Percentiles rank a stretch among this genome's conserved stretches.
Conservation (phyloP, 2,113 vertebrate genomes). For the Sigmodon hispidus region DNA sequence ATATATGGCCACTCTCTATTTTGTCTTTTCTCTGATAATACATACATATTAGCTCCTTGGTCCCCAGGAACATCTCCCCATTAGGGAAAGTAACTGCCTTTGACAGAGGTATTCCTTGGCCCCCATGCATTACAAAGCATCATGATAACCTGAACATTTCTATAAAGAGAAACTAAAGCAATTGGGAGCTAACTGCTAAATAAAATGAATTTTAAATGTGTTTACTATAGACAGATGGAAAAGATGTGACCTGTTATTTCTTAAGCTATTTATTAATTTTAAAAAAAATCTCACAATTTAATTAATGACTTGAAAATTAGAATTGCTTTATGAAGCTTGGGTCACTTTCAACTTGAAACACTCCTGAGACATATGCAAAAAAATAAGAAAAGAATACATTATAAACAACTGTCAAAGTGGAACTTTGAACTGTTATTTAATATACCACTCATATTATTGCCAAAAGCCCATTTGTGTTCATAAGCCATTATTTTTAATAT, state of each 20-base stretch:
- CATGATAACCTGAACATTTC: neutral
- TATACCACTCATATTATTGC: neutral
- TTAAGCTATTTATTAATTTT: slow-evolving; percentile 23
- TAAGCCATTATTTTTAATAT: neutral
- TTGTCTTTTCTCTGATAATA: neutral
- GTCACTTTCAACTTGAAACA: neutral
- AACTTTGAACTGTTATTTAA: neutral
- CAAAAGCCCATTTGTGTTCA: neutral
- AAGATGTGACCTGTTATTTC: neutral
- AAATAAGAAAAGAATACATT: neutral
- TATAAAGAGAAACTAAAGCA: neutral
- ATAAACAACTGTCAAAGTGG: neutral
- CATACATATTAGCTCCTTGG: neutral
- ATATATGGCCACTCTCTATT: neutral
- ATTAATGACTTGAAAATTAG: slow-evolving; percentile 34
- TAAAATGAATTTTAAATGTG: slow-evolving; percentile 23
- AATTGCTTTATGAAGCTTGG: slow-evolving; percentile 33
- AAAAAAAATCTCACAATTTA: slow-evolving; percentile 12
- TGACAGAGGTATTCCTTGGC: neutral
- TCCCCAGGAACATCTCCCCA: neutral
- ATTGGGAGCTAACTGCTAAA: neutral
- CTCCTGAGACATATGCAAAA: neutral
- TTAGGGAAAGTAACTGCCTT: neutral
- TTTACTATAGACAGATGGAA: slow-evolving; percentile 13
- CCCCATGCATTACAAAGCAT: neutral